Base-by-base conservation (phyloP, 2,888 invertebrate genomes). In the Torymus tubicola region DNA sequence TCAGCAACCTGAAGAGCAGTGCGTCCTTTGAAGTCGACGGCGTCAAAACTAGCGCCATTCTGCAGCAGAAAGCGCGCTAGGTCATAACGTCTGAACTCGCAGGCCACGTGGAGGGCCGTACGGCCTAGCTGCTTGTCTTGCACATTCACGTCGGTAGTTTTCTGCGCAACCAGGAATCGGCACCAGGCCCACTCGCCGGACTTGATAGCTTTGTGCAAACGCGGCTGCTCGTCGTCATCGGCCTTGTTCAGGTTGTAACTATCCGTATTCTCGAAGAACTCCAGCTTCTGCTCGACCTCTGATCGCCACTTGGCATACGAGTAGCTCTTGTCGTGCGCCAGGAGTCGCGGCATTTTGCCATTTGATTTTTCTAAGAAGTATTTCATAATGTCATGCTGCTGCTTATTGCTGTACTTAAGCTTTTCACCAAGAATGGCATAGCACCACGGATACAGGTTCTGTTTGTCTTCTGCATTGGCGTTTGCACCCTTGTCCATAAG, bases 371-470 rank as follows among this genome's bases (percentile, higher is more conserved):
- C n/a, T 2, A 52, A n/a, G 10, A 71, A 42, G 18, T 52, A 65
- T 12, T 16, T 10, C n/a, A 71, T 61, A 0, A 71, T 16, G 1
- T 50, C 16, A 3, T 14, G 3, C n/a, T 71, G 71, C 18, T 71
- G 18, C 12, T 60, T 1, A 0, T 1, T 12, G 8, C 13, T 21
- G 14, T 61, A 71, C 1, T 50, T 18, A 12, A 16, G 13, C 4
- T n/a, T 69, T 18, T 71, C 71, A 0, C 10, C n/a, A 13, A 70
- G 18, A 5, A 71, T 18, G 4, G 60, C 71, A 14, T 71, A 71
- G 14, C 71, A 71, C 71, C 71, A 71, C 4, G 71, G 71, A 14
- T 52, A 71, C 8, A 71, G 18, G 8, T 60, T 60, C 2, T 11
- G 12, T 18, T n/a, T 18, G 24, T 61, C 71, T 2, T 50, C 61